Conservation (phyloP, 2,113 vertebrate species). For the Tylochromis polylepis region DNA sequence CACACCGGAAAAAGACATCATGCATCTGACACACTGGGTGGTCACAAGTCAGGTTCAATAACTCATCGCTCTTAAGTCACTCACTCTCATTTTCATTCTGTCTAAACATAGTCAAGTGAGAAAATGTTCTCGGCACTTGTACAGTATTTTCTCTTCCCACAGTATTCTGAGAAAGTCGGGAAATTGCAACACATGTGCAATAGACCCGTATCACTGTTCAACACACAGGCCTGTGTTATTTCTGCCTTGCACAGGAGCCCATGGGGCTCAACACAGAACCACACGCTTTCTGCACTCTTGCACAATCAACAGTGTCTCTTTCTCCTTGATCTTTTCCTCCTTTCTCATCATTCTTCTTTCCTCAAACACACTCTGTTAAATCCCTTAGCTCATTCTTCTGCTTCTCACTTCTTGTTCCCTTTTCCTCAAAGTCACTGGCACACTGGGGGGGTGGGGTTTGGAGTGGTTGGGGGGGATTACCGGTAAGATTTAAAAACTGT, state of each 20-base stretch:
- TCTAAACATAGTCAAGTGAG: conserved; percentile 67
- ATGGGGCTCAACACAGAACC: conserved; percentile 60
- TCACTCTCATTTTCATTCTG: conserved; percentile 63
- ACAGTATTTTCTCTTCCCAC: conserved; percentile 64
- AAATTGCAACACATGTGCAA: conserved; percentile 71
- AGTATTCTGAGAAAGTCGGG: conserved; percentile 62
- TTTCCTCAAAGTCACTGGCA: conserved; percentile 38
- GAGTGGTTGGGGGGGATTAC: background rate
- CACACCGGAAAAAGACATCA: conserved; percentile 47
- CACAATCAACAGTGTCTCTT: conserved; percentile 58
- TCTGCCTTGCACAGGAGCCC: conserved; percentile 65
- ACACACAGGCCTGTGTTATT: conserved; percentile 67
- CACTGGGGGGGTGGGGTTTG: background rate
- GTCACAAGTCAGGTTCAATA: conserved; percentile 64
- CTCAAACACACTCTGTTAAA: conserved; percentile 23
- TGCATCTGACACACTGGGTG: conserved; percentile 63
- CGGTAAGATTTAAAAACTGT: conserved; percentile 50
- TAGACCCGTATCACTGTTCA: conserved; percentile 57
- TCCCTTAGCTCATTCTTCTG: conserved; percentile 10
- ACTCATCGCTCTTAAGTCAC: conserved; percentile 61
- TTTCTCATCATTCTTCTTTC: conserved; percentile 50
- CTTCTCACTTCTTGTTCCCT: conserved; percentile 31
- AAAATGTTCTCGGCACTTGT: conserved; percentile 62
- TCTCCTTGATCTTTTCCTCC: conserved; percentile 51
- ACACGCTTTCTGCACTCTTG: conserved; percentile 62